Evolutionary conservation across 2,888 invertebrate species (phyloP), one percentile per base, ranked within the genome.

Genomic region (Abrostola tripartita): DNA sequence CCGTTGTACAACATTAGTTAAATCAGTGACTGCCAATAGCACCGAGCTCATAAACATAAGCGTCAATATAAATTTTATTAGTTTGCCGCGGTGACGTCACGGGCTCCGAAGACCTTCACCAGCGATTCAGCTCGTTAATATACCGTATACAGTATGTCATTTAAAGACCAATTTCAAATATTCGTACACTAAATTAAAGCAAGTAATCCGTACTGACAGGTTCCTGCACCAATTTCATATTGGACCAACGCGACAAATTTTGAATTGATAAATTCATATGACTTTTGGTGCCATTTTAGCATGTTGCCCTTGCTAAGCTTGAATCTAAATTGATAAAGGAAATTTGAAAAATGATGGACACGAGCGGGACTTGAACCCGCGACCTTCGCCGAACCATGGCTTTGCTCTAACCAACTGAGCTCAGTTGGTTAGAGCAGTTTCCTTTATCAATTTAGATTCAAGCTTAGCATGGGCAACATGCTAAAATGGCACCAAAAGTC

Each of bases 61-160:
- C 68, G 65, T 60, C 81, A 81, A 84, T 82, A 84, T 82, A 82
- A 72, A 81, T 83, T 86, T 87, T 85, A 88, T 88, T 85, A 75
- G 80, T 82, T 82, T 80, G 82, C 72, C 74, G 78, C 79, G 52
- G 55, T 68, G 80, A 81, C 80, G 81, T 77, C 81, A 79, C 74
- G 68, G 69, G 65, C 55, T 61, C 71, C 40, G 69, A 79, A 87
- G 88, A 79, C 88, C 90, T 89, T 89, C 88, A 69, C 61, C 64
- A 73, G 66, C 81, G 77, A 87, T 89, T 88, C 77, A 85, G 85
- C 87, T 89, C 74, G 87, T 88, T 88, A 85, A 83, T 82, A 82
- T 76, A 73, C 76, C 78, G 44, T 60, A 71, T 64, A 68, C 67
- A 63, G 59, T 62, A 74, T 73, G 76, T 77, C 79, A 84, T 74